Conservation (phyloP, 2,797 vertebrate species). For the Enteromius fasciolatus region DNA sequence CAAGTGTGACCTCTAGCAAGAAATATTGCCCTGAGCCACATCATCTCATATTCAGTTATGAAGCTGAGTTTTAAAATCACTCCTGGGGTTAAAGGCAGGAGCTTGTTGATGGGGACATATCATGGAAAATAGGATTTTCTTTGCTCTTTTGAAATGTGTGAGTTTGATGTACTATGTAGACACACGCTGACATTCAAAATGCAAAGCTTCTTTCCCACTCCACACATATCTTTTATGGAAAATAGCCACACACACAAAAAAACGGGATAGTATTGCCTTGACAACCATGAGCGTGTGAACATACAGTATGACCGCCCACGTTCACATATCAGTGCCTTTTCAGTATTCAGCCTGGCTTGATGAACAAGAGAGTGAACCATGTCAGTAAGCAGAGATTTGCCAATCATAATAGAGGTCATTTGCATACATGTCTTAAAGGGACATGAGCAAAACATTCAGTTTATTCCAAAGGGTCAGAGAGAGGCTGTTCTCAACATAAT, state of each 20-base stretch:
- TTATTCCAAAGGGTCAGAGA: neutral
- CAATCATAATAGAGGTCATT: slow-evolving; percentile 11
- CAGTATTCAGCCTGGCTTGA: slow-evolving; percentile 20
- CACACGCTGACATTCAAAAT: neutral
- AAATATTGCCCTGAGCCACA: slow-evolving; percentile 2
- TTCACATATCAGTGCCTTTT: slow-evolving; percentile 14
- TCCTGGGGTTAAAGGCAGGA: neutral
- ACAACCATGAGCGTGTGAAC: slow-evolving; percentile 23
- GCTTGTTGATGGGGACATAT: slow-evolving; percentile 12
- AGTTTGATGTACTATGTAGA: neutral
- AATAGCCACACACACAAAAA: slow-evolving; percentile 9
- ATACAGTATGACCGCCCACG: slow-evolving; percentile 8
- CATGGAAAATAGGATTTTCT: neutral
- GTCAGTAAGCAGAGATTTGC: slow-evolving; percentile 1
- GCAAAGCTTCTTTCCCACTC: neutral
- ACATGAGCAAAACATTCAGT: neutral
- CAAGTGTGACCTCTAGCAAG: slow-evolving; percentile 45
- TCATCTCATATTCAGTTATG: slow-evolving; percentile 14
- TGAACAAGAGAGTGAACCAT: neutral
- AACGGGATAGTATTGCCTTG: slow-evolving; percentile 22
- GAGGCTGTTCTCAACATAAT: neutral
- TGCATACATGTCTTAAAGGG: neutral
- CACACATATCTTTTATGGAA: slow-evolving; percentile 18
- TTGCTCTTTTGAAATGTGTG: slow-evolving; percentile 12
- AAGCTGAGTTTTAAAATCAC: neutral